These are phyloP conservation scores for Nomada fabriciana DNA, from an alignment of 2,888 invertebrate species.

Conservation along the genomic window DNA sequence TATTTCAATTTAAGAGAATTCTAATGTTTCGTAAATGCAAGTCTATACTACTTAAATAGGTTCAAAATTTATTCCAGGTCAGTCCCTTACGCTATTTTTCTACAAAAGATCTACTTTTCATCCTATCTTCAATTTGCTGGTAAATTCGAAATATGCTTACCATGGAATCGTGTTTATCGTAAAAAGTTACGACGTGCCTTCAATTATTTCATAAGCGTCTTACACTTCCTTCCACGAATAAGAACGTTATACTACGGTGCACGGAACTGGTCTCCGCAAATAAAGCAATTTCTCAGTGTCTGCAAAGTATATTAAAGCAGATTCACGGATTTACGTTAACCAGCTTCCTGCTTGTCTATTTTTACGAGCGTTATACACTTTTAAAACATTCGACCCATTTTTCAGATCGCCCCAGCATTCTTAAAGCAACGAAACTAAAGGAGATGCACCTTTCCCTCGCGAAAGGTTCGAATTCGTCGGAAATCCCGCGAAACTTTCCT, in stretches of 20 bases:
- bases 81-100: too few relatives aligned
- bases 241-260: background rate
- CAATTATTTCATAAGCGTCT: background rate
- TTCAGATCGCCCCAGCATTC: constrained; percentile 7
- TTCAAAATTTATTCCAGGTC: too few relatives aligned
- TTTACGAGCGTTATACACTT: constrained; percentile 26
- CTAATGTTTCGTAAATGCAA: too few relatives aligned
- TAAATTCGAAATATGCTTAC: background rate
- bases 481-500: constrained; percentile 13
- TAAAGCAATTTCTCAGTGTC: constrained; percentile 10
- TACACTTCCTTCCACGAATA: background rate
- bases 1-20: too few relatives aligned
- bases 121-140: too few relatives aligned
- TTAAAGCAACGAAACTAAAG: constrained; percentile 27
- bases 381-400: constrained; percentile 39
- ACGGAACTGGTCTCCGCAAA: background rate
- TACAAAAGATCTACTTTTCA: too few relatives aligned
- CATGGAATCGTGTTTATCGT: background rate
- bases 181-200: background rate
- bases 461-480: constrained; percentile 2
- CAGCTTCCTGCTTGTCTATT: constrained; percentile 7
- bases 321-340: constrained; percentile 22
- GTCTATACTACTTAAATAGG: too few relatives aligned
- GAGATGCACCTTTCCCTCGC: background rate
- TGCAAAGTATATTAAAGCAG: constrained; percentile 12